Conservation (phyloP, 1,140 invertebrate species). For the Drosophila punjabiensis region DNA sequence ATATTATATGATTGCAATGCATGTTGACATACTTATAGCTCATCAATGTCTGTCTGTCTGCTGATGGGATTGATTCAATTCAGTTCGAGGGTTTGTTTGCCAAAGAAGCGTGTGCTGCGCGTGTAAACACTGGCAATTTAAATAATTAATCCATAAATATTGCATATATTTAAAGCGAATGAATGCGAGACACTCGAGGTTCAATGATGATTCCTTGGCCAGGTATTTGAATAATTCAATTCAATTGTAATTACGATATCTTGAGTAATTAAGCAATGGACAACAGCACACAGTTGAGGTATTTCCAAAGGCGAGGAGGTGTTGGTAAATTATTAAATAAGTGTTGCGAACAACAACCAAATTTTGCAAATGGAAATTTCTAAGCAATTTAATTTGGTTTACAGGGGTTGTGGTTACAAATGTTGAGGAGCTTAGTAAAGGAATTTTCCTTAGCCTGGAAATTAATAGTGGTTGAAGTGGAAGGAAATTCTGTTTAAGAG, state of each 20-base stretch:
- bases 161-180: conserved; percentile 41
- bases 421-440: no score
- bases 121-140: conserved; percentile 73
- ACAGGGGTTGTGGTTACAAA: conserved; percentile 6
- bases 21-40: conserved; percentile 81
- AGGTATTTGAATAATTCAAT: conserved; percentile 60
- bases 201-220: background rate
- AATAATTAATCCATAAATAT: conserved; percentile 81
- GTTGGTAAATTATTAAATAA: conserved; percentile 45
- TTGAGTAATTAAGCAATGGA: conserved; percentile 44
- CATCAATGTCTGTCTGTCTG: conserved; percentile 61
- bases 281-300: conserved; percentile 4
- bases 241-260: conserved; percentile 54
- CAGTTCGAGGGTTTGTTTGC: conserved; percentile 41
- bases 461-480: background rate
- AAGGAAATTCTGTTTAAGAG: background rate
- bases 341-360: conserved; percentile 15
- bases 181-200: conserved; percentile 17
- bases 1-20: conserved; percentile 76
- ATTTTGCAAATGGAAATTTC: conserved; percentile 12
- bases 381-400: conserved; percentile 27
- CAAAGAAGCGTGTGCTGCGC: conserved; percentile 39
- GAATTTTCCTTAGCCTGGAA: background rate
- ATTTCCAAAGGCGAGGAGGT: conserved; percentile 18
- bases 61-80: conserved; percentile 45